Evolutionary conservation across 2,888 invertebrate species (phyloP), one percentile per base, ranked within the genome.

Genomic region (Drosophila lacicola): DNA sequence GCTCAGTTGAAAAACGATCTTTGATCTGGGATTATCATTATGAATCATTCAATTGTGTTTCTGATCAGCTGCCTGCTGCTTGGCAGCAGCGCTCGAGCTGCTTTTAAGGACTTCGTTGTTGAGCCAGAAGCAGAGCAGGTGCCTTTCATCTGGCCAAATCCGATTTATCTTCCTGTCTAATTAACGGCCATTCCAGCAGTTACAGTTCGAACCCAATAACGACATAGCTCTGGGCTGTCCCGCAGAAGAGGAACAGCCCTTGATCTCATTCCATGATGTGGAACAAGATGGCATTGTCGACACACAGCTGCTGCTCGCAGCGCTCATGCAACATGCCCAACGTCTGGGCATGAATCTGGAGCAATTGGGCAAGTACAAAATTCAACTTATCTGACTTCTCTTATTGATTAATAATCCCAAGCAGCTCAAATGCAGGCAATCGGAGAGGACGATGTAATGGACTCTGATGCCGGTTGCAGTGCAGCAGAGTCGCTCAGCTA

Each of bases 91-190:
- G 62, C 41, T 4, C 29, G 53, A 4, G 87, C 72, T 0, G 84
- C 84, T 2, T 77, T 90, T 13, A 56, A 78, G 69, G 90, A 90
- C 65, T 90, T 90, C 60, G 70, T 90, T 1, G 53, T 90, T 10
- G 65, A 58, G 46, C 49, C 74, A 37, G 70, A 74, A 14, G 61
- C 17, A 3, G 41, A 66, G 3, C 6, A 71, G 67, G 70, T 68
- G 45, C 4, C 1, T 3, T 9, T 2, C 0, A 39, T 6, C 3
- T 11, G 6, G 2, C 9, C 3, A 29, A 8, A 29, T 8, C 2
- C 5, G 8, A 0, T 9, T 11, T 36, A 19, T 2, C 1, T 17
- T 9, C 0, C 6, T 9, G 8, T 9, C 6, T 47, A 21, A 21
- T 17, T 10, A 13, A 11, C 19, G 1, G 1, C 1, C 1, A 4